Base-by-base conservation (phyloP, 2,797 vertebrate genomes). In the Manis crassicaudata region DNA sequence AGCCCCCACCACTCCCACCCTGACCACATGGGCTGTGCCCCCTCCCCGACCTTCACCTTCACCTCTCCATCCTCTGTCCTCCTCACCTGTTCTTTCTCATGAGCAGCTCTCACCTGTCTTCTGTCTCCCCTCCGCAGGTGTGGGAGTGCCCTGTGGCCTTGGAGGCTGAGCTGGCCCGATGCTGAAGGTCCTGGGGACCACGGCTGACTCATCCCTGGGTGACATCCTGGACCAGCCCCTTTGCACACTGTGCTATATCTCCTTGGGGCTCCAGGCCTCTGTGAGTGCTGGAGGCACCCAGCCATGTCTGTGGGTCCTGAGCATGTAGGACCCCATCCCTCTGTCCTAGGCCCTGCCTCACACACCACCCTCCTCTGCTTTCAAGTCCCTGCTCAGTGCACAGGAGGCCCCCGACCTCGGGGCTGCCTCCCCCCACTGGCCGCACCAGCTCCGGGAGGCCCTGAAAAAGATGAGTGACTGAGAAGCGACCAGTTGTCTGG, bases 161-260 rank as follows among this genome's bases (percentile, higher is more conserved):
- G 84, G 29, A 92, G 60, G 88, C 87, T 9, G 80, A 96, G 77
- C n/a, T 97, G 76, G 17, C 54, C 46, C 67, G 85, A 96, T 63
- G 0, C 63, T 54, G 63, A 76, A 79, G 29, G 58, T 96, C 37
- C 73, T 92, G 82, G 43, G 2, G 0, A 6, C 20, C 0, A 0
- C 63, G 14, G 32, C 67, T 3, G 56, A 89, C 17, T 27, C 52
- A 0, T 56, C 79, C 17, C 20, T 58, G 37, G 56, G 20, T 29
- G 43, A 16, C 0, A 0, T 76, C 56, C 92, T 95, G 82, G 50
- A 72, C 3, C 72, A 73, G 40, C 89, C 92, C 12, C 86, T 95
- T 14, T 27, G 10, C 68, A 88, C 1, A 0, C 93, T 92, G 52
- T 6, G 0, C 58, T 27, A 91, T 76, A 72, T 88, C 70, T 63